Base-by-base conservation (phyloP, 2,888 invertebrate genomes). In the Empis stercorea region DNA sequence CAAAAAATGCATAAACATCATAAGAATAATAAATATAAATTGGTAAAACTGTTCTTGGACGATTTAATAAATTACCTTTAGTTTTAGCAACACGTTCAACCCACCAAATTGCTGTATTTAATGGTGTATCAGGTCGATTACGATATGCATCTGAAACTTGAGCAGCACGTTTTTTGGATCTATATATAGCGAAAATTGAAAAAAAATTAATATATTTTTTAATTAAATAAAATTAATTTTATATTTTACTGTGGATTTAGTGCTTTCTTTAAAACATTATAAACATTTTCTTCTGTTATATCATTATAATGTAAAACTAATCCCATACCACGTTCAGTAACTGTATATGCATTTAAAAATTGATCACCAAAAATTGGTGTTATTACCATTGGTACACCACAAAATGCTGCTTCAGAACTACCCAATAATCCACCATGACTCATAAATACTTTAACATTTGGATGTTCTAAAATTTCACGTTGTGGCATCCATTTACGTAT, bases 371-470 rank as follows among this genome's bases (percentile, higher is more conserved):
- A 80, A 61, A 81, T 75, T 1, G 81, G 81, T 34, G 80, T 72
- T 4, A 76, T 67, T 14, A 82, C 58, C 59, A 80, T 70, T 0
- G 82, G 81, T 2, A 80, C 76, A 1, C 77, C 81, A 51, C 75
- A 74, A 54, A 75, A 70, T 2, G 75, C 72, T 0, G 79, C 74
- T 58, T 84, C 84, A 1, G 79, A 75, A 9, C 78, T 62, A 42
- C 84, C 80, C 47, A 84, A 67, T 59, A 82, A 74, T 2, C 84
- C 85, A 1, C 81, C 83, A 59, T 85, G 85, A 0, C 79, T 78
- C 30, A 84, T 70, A 59, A 81, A 84, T 1, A 76, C 77, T 47
- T 75, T 66, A 1, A 81, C 74, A 51, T 79, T 80, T 0, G 76
- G 76, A 59, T 84, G 81, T 77, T 83, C 77, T 40, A 85, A 64